Evolutionary conservation across 2,113 vertebrate species (phyloP).

Genomic region (Struthidea cinerea): DNA sequence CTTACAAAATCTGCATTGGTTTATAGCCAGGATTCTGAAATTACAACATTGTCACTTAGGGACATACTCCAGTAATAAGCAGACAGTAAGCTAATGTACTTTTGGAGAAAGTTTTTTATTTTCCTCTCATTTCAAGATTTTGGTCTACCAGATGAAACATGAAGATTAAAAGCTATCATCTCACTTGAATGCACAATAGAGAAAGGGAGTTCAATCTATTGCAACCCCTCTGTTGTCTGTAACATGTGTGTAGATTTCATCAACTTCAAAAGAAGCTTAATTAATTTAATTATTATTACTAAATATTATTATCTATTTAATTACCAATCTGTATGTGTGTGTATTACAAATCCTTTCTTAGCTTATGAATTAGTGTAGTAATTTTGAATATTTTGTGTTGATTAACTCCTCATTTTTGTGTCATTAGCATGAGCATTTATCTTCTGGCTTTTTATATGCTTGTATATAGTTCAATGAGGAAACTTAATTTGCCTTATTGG

Average conservation of each 20-base stretch:
- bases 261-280: constrained; percentile 33
- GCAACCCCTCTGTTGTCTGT: not conserved
- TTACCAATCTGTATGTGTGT: constrained; percentile 37
- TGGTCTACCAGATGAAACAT: not conserved
- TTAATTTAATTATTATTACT: constrained; percentile 58
- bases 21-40: constrained; percentile 34
- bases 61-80: not conserved
- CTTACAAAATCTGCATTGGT: constrained; percentile 36
- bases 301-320: constrained; percentile 53
- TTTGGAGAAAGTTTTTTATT: not conserved
- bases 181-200: not conserved
- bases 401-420: constrained; percentile 50
- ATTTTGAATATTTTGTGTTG: constrained; percentile 49
- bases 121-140: not conserved
- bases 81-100: not conserved
- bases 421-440: constrained; percentile 29
- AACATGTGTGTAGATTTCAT: constrained; percentile 1
- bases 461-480: not conserved
- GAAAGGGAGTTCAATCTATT: not conserved
- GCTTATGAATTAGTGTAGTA: constrained; percentile 29
- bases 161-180: not conserved
- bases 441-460: not conserved
- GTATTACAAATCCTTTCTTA: constrained; percentile 44
- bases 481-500: not conserved
- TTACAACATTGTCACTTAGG: not conserved